Percentiles rank a stretch among this genome's conserved stretches.
Evolutionary conservation across 1,140 invertebrate genomes (phyloP).

Genomic region (Chrysoperla carnea): DNA sequence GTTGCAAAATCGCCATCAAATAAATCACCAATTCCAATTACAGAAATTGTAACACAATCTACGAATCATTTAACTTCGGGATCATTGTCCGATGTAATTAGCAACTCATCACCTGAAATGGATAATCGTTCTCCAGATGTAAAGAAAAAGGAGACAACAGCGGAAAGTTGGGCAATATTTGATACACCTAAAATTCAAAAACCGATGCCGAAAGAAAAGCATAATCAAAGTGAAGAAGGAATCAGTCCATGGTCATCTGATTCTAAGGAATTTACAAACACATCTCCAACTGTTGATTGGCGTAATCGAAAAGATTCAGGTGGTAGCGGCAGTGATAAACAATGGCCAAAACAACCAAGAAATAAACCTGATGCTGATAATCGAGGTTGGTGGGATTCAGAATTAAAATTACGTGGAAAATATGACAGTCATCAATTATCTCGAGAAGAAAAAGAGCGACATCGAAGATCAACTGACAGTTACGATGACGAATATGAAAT

Average conservation of each 20-base stretch:
- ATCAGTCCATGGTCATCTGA: slow-evolving; percentile 61
- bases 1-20: slow-evolving; percentile 4
- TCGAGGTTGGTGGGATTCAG: slow-evolving; percentile 20
- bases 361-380: slow-evolving; percentile 20
- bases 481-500: slow-evolving; percentile 21
- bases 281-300: slow-evolving; percentile 22
- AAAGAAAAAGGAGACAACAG: slow-evolving; percentile 14
- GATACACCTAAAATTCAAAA: slow-evolving; percentile 15
- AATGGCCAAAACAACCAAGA: slow-evolving; percentile 23
- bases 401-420: slow-evolving; percentile 17
- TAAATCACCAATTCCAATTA: slow-evolving; percentile 21
- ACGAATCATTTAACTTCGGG: slow-evolving; percentile 26
- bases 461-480: slow-evolving; percentile 21
- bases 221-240: slow-evolving; percentile 28
- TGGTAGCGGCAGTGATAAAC: slow-evolving; percentile 15
- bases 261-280: slow-evolving; percentile 41
- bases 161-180: slow-evolving; percentile 22
- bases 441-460: slow-evolving; percentile 1
- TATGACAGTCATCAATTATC: slow-evolving; percentile 3
- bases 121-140: slow-evolving; percentile 19
- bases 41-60: slow-evolving; percentile 17
- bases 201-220: slow-evolving; percentile 13
- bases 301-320: slow-evolving; percentile 24
- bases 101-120: slow-evolving; percentile 37
- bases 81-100: slow-evolving; percentile 35